Base-by-base conservation (phyloP, 2,888 invertebrate genomes). In the Adelphocoris suturalis region DNA sequence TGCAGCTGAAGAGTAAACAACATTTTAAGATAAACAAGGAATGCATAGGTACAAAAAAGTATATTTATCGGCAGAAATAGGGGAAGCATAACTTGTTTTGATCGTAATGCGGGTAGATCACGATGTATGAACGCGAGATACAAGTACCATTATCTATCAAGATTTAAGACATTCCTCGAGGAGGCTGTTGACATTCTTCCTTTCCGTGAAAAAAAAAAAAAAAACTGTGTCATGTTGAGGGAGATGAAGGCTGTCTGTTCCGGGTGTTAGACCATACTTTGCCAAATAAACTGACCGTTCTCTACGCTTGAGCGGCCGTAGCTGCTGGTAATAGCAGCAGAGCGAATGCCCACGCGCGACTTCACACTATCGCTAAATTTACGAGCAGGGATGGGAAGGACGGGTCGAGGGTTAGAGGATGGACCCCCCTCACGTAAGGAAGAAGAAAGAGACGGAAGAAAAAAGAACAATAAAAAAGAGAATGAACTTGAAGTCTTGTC, bases 331-430 rank as follows among this genome's bases (percentile, higher is more conserved):
- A 61, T 19, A 19, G 61, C 61, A n/a, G 61, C 16, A 16, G 52
- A 52, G 52, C 80, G 37, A 47, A 48, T 46, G 48, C 81, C 81
- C 81, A 47, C 81, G 81, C 81, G 81, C 81, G 81, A 84, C 84
- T 84, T 84, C 84, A 84, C 84, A 84, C 84, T 84, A 84, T 84
- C 55, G 57, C 55, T 84, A 52, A 84, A 55, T 84, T 84, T 84
- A 84, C 84, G 52, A 84, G 84, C 84, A 47, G 52, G 27, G 52
- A 27, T 28, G 28, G n/a, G 46, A 14, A 28, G 76, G 5, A 28
- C 0, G 46, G n/a, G 76, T 61, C 19, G n/a, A 16, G 4, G 52
- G 52, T 52, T 52, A 61, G 61, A 19, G 61, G 61, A 19, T 61
- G 61, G 61, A 61, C 61, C 61, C 19, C 19, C 61, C 61, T 61